Base-by-base conservation (phyloP, 2,888 invertebrate genomes). In the Tenthredo distinguenda region DNA sequence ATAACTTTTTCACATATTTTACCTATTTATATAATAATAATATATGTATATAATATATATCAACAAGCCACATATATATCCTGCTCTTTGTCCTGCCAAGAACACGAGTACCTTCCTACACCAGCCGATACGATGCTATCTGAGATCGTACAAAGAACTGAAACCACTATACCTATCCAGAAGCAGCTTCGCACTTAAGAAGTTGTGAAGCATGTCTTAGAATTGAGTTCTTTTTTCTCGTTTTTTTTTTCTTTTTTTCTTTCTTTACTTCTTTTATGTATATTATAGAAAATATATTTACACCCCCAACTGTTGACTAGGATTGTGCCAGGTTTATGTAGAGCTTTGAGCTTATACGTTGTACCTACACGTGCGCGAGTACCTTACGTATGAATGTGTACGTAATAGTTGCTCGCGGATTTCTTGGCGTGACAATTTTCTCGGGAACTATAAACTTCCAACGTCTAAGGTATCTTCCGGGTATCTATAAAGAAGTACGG, bases 191-290 rank as follows among this genome's bases (percentile, higher is more conserved):
- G 21, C 47, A 26, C n/a, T 47, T 76, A 21, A 43, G 40, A 76
- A 76, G 47, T 76, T 76, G 40, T 2, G 26, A 76, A 76, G 47
- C 76, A 76, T 50, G 26, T 76, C 76, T 76, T 7, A 47, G 15
- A 76, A 47, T 47, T 26, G 26, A 43, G 34, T 37, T 71, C n/a
- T 31, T 18, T 10, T 15, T 26, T 68, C 6, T 26, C 31, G n/a
- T n/a, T n/a, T n/a, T n/a, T n/a, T n/a, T n/a, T n/a, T n/a, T n/a
- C n/a, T n/a, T 15, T 68, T 68, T 68, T 3, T 43, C 2, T 1
- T 43, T 40, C 40, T 40, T n/a, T 40, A 43, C 37, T 34, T 5
- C 12, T 72, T 47, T 15, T 37, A 26, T 1, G 10, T 43, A 10
- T 43, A 43, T 18, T 7, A 7, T 3, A 10, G 40, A 31, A 21